A percentile compares a stretch with the other conserved stretches of the same genome.
phyloP scores from a whole-genome alignment of 2,888 invertebrate species.

The Uropetala carovei region DNA sequence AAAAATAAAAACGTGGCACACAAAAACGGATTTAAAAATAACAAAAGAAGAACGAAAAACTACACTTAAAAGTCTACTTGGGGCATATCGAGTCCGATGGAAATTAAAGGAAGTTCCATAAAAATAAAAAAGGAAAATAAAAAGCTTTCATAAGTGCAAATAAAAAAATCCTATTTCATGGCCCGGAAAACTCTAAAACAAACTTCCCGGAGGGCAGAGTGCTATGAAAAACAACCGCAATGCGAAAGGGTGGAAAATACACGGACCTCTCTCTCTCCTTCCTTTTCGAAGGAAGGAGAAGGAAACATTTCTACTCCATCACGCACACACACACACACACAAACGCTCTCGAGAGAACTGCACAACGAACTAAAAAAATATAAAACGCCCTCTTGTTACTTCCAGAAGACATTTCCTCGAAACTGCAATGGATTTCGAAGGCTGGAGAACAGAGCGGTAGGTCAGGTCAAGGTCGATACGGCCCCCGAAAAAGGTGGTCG shows the following conservation, averaged over 20 bases:
- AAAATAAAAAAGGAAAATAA: neutral
- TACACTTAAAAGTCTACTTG: neutral
- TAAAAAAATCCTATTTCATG: neutral
- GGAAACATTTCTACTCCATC: no score
- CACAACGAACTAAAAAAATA: neutral
- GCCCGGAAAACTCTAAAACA: neutral
- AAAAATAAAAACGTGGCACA: neutral
- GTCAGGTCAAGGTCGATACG: constrained; percentile 55
- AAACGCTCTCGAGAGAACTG: neutral
- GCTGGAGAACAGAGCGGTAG: constrained; percentile 32
- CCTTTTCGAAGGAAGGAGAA: no score
- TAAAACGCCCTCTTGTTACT: neutral
- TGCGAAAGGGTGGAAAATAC: neutral
- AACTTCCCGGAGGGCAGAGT: neutral
- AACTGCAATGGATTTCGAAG: neutral
- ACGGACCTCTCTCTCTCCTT: no score
- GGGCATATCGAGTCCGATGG: neutral
- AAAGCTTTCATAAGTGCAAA: constrained; percentile 18
- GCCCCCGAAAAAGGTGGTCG: constrained; percentile 19
- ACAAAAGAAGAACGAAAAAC: neutral
- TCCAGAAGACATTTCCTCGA: neutral
- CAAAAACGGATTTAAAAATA: neutral
- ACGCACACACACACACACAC: no score
- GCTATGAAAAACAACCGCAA: neutral
- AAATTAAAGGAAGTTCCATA: neutral